Base-by-base conservation (phyloP, 2,888 invertebrate genomes). In the Ethmia dodecea region DNA sequence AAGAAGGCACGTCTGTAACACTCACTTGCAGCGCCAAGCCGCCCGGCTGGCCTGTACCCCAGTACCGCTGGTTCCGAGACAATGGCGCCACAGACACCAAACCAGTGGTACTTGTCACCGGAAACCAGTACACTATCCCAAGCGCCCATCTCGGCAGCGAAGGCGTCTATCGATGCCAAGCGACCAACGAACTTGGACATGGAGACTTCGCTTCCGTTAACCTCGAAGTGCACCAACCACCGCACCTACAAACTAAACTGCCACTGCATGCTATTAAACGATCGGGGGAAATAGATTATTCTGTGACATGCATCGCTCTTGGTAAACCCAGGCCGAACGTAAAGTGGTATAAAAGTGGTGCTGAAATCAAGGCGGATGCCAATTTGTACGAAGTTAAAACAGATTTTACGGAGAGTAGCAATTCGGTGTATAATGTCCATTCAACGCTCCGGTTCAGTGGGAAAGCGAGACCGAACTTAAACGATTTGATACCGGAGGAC, bases 1-100 rank as follows among this genome's bases (percentile, higher is more conserved):
- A 93, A 37, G 95, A 96, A 60, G 95, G 94, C 2, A 89, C 92
- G 2, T 91, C 92, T 0, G 94, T 94, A 1, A 95, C 94, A 1
- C 87, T 95, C 9, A 94, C 94, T 0, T 97, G 97, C 62, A 92
- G 91, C 25, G 95, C 96, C 0, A 92, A 90, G 46, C 97, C 97
- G 0, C 94, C 95, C 0, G 97, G 97, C n/a, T 96, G 95, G 92
- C 97, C 97, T 0, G 93, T 93, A 13, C 95, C 97, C 0, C 93
- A 94, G 60, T 97, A 93, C 74, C 89, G 94, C 37, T 97, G 97
- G 97, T 95, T 94, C 88, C 89, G 93, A 35, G 93, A 94, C 56
- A 91, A 91, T 41, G 89, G 89, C 3, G 88, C 90, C 5, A 74
- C 80, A 10, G 86, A 89, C 3, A 72, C 88, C 1, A 91, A 92